Evolutionary conservation across 2,797 vertebrate genomes (phyloP).

Genomic region (Scomberomorus guttatus): DNA sequence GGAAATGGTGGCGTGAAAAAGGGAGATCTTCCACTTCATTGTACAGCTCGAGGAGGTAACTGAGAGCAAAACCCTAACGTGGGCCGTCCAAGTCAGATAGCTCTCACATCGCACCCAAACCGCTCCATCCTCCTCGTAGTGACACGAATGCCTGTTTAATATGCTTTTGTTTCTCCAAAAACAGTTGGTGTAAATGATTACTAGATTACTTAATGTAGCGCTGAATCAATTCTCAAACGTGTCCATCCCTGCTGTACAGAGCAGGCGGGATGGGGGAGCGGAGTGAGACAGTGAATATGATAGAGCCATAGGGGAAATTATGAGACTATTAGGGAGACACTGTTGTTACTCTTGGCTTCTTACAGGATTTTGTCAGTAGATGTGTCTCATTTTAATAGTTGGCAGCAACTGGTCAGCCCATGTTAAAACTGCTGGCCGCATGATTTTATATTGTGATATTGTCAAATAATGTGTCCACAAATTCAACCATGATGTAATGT

Average conservation of each 20-base stretch:
- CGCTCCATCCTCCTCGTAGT: constrained; percentile 57
- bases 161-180: constrained; percentile 76
- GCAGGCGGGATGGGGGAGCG: constrained; percentile 47
- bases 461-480: constrained; percentile 65
- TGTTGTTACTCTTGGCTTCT: constrained; percentile 78
- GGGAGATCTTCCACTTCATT: constrained; percentile 79
- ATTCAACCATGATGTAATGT: constrained; percentile 78
- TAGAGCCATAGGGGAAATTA: constrained; percentile 83
- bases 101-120: constrained; percentile 66
- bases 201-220: constrained; percentile 86
- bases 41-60: constrained; percentile 74
- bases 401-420: constrained; percentile 58
- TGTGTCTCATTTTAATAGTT: constrained; percentile 64
- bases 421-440: constrained; percentile 68
- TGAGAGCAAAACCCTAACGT: constrained; percentile 45
- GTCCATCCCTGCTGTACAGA: constrained; percentile 70
- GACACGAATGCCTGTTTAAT: constrained; percentile 84
- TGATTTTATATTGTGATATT: constrained; percentile 67
- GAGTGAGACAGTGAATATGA: constrained; percentile 73
- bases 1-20: constrained; percentile 74
- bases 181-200: constrained; percentile 84
- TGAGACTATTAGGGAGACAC: constrained; percentile 69
- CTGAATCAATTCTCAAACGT: constrained; percentile 84
- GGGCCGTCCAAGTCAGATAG: constrained; percentile 63
- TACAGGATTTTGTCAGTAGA: constrained; percentile 59